Conservation (phyloP, 2,113 vertebrate genomes). For the Phyllostomus hastatus region DNA sequence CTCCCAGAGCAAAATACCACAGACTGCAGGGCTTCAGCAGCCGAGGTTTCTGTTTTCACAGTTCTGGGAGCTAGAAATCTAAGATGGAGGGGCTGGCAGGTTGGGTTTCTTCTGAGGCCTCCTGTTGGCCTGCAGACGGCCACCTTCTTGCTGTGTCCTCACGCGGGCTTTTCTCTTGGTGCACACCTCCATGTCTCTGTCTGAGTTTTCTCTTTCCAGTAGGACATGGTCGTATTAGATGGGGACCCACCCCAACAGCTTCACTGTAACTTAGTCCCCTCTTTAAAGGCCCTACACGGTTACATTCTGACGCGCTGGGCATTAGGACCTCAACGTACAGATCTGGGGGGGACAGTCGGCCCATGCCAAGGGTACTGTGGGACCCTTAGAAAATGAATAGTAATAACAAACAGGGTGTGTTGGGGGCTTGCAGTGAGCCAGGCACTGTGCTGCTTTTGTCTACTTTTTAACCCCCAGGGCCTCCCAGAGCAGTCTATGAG, state of each 20-base stretch:
- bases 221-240: neutral
- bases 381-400: neutral
- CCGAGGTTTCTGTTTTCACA: neutral
- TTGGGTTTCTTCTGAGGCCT: neutral
- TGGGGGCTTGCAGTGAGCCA: neutral
- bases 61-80: neutral
- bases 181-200: neutral
- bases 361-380: neutral
- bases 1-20: neutral
- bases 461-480: neutral
- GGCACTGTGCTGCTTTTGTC: neutral
- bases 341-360: neutral
- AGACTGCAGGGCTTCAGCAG: fast-evolving
- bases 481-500: fast-evolving
- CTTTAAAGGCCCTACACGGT: neutral
- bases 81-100: neutral
- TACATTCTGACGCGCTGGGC: neutral
- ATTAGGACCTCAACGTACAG: neutral
- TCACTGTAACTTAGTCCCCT: neutral
- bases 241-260: neutral
- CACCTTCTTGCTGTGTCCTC: neutral
- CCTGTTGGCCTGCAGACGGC: fast-evolving
- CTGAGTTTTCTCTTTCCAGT: neutral
- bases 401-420: too few relatives aligned
- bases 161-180: fast-evolving